Base-by-base conservation (phyloP, 1,140 invertebrate genomes). In the Zaprionus taronus region DNA sequence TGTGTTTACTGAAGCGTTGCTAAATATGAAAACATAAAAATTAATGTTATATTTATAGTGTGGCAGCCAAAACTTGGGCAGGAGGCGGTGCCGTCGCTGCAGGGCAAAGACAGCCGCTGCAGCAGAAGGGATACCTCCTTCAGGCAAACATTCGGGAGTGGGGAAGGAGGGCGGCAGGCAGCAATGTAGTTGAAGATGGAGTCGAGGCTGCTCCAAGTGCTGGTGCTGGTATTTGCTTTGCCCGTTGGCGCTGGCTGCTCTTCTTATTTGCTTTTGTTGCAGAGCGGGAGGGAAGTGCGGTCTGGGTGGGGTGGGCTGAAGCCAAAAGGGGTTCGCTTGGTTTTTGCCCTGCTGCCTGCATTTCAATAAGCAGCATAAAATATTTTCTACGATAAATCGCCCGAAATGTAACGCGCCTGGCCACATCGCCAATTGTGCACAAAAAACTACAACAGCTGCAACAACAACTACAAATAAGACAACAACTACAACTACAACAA, bases 41-140 rank as follows among this genome's bases (percentile, higher is more conserved):
- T 89, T 89, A 89, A 89, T 89, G 84, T 89, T 90, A 84, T 89
- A 89, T 89, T 89, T 89, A 89, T 89, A 90, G 84, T 87, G 85
- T 87, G 84, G 84, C 81, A 74, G 81, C 84, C 70, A 81, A 79
- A 79, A 84, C 63, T 71, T 76, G 74, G 64, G 84, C 84, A 89
- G 72, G 68, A 89, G 84, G 81, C 78, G 84, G 76, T 76, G 84
- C 78, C 81, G 64, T 70, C 69, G 83, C 83, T 83, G 77, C 84
- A 87, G 83, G 83, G 80, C 79, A 85, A 47, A 66, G 57, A 24
- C n/a, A 81, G 22, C 6, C 17, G 36, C 7, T 47, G 17, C 61
- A 22, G 20, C 17, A 36, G 47, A 38, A 26, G 57, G 51, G 49
- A 34, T 9, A 15, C 26, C 47, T 20, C 47, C 47, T 47, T n/a